Evolutionary conservation across 35 echinoderm and acorn worm genomes (phyloP).

Genomic region (Acanthaster planci): DNA sequence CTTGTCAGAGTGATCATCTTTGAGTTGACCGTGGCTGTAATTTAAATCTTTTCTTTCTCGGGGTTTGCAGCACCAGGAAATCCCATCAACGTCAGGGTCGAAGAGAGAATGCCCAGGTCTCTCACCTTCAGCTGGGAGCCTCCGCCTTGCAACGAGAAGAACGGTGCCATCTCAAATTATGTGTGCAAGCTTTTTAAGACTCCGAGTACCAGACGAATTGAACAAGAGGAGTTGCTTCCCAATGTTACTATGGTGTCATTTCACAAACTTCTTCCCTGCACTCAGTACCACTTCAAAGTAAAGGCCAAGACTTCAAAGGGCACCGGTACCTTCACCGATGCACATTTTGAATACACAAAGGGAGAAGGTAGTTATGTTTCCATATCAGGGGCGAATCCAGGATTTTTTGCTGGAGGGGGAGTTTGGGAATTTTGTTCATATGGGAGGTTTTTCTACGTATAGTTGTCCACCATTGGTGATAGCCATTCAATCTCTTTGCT

Average conservation of each 20-base stretch:
- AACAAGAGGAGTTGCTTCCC: neutral
- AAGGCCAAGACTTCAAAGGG: neutral
- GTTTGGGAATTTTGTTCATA: too few relatives aligned
- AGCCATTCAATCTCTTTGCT: too few relatives aligned
- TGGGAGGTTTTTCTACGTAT: too few relatives aligned
- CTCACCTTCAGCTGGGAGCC: conserved; percentile 2
- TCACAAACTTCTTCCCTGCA: neutral
- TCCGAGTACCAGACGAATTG: too few relatives aligned
- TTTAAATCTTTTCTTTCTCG: too few relatives aligned
- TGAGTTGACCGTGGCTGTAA: too few relatives aligned
- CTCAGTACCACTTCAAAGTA: conserved; percentile 10
- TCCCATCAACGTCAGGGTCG: neutral
- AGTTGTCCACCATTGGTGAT: too few relatives aligned
- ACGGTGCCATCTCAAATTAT: neutral
- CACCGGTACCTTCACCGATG: neutral
- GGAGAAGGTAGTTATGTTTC: neutral
- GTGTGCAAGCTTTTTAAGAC: neutral
- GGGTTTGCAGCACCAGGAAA: neutral
- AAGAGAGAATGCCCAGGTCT: neutral
- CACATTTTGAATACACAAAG: neutral
- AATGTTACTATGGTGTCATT: neutral
- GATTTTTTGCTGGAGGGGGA: too few relatives aligned
- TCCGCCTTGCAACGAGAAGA: neutral
- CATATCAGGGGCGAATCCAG: too few relatives aligned
- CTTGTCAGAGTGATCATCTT: too few relatives aligned